phyloP scores from a whole-genome alignment of 2,888 invertebrate species.

The Hypomecis atomaria region DNA sequence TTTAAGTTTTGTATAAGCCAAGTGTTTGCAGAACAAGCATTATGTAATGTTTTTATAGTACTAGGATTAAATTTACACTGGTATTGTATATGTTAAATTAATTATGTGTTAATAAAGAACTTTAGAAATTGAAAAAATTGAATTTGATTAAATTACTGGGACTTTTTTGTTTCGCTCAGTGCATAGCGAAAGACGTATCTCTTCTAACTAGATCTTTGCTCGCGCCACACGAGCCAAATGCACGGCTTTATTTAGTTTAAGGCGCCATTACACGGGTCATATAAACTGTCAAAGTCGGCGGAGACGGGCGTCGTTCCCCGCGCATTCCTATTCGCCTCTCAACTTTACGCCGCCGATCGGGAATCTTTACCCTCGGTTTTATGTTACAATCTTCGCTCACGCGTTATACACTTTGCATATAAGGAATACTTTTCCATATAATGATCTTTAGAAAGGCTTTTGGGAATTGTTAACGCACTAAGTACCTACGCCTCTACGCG shows the following conservation, averaged over 20 bases:
- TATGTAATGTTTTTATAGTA: too few relatives aligned
- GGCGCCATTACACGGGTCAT: conserved; percentile 83
- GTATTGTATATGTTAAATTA: too few relatives aligned
- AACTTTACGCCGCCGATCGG: conserved; percentile 60
- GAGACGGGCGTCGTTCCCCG: conserved; percentile 56
- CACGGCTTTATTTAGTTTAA: conserved; percentile 82
- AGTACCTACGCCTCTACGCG: too few relatives aligned
- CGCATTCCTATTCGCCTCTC: conserved; percentile 48
- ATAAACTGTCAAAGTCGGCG: conserved; percentile 81
- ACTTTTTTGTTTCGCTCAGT: too few relatives aligned
- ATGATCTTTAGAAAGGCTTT: conserved; percentile 9
- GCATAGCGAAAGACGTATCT: too few relatives aligned
- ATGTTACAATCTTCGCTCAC: conserved; percentile 55
- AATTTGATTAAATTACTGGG: too few relatives aligned
- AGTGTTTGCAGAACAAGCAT: too few relatives aligned
- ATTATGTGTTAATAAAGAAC: too few relatives aligned
- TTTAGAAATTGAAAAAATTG: too few relatives aligned
- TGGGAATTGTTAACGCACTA: background rate
- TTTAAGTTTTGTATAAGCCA: too few relatives aligned
- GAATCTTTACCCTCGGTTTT: conserved; percentile 63
- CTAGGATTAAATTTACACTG: too few relatives aligned
- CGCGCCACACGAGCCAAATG: conserved; percentile 65
- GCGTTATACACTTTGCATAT: conserved; percentile 43
- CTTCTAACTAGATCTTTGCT: conserved; percentile 28
- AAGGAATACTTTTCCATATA: conserved; percentile 22